A percentile compares a stretch with the other conserved stretches of the same genome.
Conservation (phyloP, 2,888 invertebrate genomes). For the Heliconius aoede region DNA sequence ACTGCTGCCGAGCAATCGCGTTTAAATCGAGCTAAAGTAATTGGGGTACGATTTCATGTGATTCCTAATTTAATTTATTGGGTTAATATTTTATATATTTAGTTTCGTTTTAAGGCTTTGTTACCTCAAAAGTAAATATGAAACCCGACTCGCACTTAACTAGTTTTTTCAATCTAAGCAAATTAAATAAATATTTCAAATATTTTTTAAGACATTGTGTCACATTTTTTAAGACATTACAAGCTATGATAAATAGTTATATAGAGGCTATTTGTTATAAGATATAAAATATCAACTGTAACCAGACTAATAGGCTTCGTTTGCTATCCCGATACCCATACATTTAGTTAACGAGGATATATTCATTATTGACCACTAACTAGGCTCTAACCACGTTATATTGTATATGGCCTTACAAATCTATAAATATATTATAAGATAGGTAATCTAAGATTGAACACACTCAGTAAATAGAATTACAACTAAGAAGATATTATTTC, state of each 20-base stretch:
- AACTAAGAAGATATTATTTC: no score
- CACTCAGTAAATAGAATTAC: no score
- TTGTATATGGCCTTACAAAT: neutral
- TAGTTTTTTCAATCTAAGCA: neutral
- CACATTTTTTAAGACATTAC: no score
- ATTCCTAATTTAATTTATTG: neutral
- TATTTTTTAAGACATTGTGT: no score
- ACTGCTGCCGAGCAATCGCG: neutral
- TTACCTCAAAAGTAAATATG: no score
- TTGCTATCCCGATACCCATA: constrained; percentile 16
- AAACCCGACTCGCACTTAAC: no score
- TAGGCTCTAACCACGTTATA: constrained; percentile 1
- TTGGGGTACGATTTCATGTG: neutral
- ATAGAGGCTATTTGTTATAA: neutral
- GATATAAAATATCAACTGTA: neutral
- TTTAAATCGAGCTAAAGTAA: neutral
- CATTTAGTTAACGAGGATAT: constrained; percentile 19
- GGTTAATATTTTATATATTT: neutral
- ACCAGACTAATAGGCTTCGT: constrained; percentile 22
- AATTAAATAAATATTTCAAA: neutral
- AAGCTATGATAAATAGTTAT: no score
- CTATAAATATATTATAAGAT: no score
- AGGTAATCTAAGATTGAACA: no score
- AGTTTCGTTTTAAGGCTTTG: no score
- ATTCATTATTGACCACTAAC: constrained; percentile 25